Evolutionary conservation across 2,888 invertebrate species (phyloP), one percentile per base, ranked within the genome.

Genomic region (Synanthedon andrenaeformis): DNA sequence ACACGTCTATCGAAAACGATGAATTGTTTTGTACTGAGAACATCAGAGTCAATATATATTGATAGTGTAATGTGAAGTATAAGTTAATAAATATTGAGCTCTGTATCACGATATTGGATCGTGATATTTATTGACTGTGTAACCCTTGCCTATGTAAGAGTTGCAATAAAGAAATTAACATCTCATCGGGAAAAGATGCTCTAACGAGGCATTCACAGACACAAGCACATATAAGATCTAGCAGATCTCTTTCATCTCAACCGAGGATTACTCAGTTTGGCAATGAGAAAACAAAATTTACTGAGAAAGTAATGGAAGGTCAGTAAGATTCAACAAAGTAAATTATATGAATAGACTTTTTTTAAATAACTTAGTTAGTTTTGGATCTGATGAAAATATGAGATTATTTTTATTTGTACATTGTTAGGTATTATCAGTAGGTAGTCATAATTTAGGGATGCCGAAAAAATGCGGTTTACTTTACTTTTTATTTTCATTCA

Each of bases 91-190:
- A n/a, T n/a, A n/a, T n/a, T n/a, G n/a, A n/a, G n/a, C n/a, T n/a
- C n/a, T n/a, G n/a, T n/a, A n/a, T n/a, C n/a, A n/a, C n/a, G n/a
- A n/a, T n/a, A n/a, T n/a, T n/a, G n/a, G n/a, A n/a, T n/a, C n/a
- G n/a, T n/a, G n/a, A n/a, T n/a, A n/a, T n/a, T n/a, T n/a, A n/a
- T n/a, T n/a, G n/a, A n/a, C n/a, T n/a, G n/a, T n/a, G n/a, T n/a
- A n/a, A n/a, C n/a, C n/a, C n/a, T n/a, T n/a, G n/a, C n/a, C n/a
- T n/a, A 42, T 42, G 14, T 42, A 42, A 45, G 14, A 52, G 14
- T 42, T 52, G 52, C 42, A 52, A 42, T n/a, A 42, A 42, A 42
- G 52, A 52, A 42, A 19, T 52, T 42, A 52, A 52, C 42, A 42
- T 41, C 42, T 41, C 42, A 42, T 41, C 17, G 11, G 42, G 52